These are phyloP conservation scores for Carollia perspicillata DNA, from an alignment of 2,113 vertebrate species.

Conservation along the genomic window DNA sequence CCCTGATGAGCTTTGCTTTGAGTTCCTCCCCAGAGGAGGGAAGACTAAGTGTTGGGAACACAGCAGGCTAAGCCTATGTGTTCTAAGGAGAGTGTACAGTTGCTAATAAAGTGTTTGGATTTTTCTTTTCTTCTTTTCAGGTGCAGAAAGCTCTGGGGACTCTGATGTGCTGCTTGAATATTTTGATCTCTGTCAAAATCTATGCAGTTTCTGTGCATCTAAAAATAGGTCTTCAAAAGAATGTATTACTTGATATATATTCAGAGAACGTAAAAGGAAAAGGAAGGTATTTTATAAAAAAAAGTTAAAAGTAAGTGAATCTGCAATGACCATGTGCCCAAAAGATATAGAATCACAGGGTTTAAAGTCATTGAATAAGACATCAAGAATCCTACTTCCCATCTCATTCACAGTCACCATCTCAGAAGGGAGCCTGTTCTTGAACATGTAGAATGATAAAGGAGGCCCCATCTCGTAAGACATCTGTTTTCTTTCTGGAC, in stretches of 20 bases:
- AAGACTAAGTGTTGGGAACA: constrained; percentile 48
- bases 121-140: constrained; percentile 50
- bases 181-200: constrained; percentile 71
- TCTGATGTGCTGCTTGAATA: constrained; percentile 59
- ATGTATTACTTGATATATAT: constrained; percentile 37
- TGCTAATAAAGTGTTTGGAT: constrained; percentile 76
- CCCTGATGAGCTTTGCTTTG: constrained; percentile 58
- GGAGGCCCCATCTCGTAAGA: background rate
- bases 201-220: constrained; percentile 59
- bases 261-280: constrained; percentile 27
- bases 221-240: constrained; percentile 64
- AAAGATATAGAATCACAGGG: background rate
- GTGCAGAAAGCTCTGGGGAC: constrained; percentile 54
- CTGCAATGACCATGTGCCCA: constrained; percentile 8
- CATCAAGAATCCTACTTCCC: background rate
- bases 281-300: background rate
- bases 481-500: background rate
- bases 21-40: constrained; percentile 52
- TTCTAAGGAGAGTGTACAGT: constrained; percentile 53
- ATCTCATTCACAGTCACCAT: background rate
- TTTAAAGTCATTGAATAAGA: constrained; percentile 13
- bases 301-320: constrained; percentile 33
- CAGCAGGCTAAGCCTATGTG: constrained; percentile 58
- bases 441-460: background rate
- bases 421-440: background rate